Evolutionary conservation across 2,797 vertebrate genomes (phyloP).

Genomic region (Trichosurus vulpecula): DNA sequence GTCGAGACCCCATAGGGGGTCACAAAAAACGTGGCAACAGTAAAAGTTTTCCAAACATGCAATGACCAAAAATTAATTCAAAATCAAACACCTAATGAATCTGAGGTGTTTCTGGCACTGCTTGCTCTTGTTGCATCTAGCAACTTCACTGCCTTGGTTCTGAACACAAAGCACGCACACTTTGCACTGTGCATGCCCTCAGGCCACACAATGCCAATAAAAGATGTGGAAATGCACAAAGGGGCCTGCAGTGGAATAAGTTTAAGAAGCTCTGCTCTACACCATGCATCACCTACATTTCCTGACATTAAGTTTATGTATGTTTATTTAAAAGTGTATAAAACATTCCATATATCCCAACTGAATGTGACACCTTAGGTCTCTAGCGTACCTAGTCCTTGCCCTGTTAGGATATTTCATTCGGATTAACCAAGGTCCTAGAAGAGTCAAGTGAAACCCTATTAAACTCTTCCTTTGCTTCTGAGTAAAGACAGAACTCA

Average conservation of each 20-base stretch:
- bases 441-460: not conserved
- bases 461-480: not conserved
- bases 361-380: not conserved
- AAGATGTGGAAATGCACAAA: too few relatives aligned
- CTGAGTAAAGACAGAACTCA: conserved; percentile 6
- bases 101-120: too few relatives aligned
- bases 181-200: too few relatives aligned
- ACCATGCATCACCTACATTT: not conserved
- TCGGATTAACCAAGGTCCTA: not conserved
- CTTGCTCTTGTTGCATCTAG: accelerated
- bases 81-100: too few relatives aligned
- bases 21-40: too few relatives aligned
- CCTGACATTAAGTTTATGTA: not conserved
- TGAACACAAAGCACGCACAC: too few relatives aligned
- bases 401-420: not conserved
- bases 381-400: not conserved
- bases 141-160: too few relatives aligned
- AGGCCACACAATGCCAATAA: too few relatives aligned
- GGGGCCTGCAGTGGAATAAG: too few relatives aligned
- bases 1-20: too few relatives aligned
- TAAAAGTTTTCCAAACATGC: too few relatives aligned
- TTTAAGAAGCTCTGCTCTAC: not conserved
- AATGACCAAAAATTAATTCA: too few relatives aligned
- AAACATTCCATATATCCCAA: not conserved
- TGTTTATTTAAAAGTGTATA: not conserved